Conservation (phyloP, 2,113 vertebrate species). For the Oceanodroma tethys region DNA sequence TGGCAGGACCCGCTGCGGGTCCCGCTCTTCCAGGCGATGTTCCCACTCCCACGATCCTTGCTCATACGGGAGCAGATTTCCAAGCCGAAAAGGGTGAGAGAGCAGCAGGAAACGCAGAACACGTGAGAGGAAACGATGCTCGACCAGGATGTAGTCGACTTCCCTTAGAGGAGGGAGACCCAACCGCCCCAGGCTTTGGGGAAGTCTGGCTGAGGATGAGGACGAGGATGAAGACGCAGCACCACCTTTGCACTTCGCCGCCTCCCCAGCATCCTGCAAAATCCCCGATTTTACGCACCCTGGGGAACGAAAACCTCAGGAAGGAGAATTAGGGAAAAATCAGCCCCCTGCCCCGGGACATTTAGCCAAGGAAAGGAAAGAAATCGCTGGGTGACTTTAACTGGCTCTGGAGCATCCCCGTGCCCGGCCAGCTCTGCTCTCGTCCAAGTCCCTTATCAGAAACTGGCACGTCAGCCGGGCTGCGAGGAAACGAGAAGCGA, state of each 20-base stretch:
- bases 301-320: not conserved
- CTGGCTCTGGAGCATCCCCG: not conserved
- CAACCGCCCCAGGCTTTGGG: not conserved
- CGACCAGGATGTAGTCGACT: not conserved
- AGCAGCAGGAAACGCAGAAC: not conserved
- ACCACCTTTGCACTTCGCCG: not conserved
- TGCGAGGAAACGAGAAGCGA: conserved; percentile 22
- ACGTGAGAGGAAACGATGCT: not conserved
- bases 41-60: not conserved
- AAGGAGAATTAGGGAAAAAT: not conserved
- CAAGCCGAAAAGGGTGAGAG: not conserved
- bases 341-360: not conserved
- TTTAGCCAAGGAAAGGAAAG: not conserved
- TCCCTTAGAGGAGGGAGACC: not conserved
- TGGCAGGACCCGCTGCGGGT: not conserved
- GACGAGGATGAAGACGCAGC: not conserved
- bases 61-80: not conserved
- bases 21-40: not conserved
- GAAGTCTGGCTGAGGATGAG: not conserved
- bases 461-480: not conserved
- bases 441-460: not conserved
- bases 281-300: not conserved
- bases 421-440: not conserved
- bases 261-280: not conserved
- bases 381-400: not conserved